These are phyloP conservation scores for Sceliomorpha sp. DNA, from an alignment of 2,888 invertebrate species.

Conservation along the genomic window DNA sequence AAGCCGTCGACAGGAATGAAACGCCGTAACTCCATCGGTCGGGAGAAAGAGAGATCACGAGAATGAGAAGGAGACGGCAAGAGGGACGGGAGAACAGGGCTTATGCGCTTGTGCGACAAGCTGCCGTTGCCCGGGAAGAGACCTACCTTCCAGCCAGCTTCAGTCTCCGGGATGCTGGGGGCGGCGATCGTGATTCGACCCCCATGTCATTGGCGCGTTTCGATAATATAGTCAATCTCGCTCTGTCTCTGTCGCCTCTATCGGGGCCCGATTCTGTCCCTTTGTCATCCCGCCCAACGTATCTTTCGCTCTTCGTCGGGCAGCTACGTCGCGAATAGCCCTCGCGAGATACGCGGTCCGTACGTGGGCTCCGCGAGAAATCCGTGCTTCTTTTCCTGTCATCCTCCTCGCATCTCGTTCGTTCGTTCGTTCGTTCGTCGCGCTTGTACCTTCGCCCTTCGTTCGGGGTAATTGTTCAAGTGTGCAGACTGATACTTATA, in stretches of 20 bases:
- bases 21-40: conserved; percentile 64
- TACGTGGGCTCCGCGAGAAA: conserved; percentile 5
- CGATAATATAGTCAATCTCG: conserved; percentile 64
- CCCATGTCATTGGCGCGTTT: conserved; percentile 71
- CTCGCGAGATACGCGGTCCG: too few species aligned
- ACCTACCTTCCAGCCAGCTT: conserved; percentile 74
- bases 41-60: conserved; percentile 80
- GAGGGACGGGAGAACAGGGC: conserved; percentile 49
- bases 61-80: conserved; percentile 9
- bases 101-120: conserved; percentile 79
- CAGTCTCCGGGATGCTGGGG: conserved; percentile 80
- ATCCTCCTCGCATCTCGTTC: too few species aligned
- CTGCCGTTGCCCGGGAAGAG: conserved; percentile 78
- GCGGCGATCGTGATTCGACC: conserved; percentile 78
- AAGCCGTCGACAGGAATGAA: conserved; percentile 68
- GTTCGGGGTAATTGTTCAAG: too few species aligned
- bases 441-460: too few species aligned
- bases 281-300: conserved; percentile 9
- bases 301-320: conserved; percentile 1
- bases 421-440: too few species aligned
- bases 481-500: too few species aligned
- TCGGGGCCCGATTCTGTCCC: conserved; percentile 15
- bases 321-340: not conserved
- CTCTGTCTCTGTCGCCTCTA: conserved; percentile 44
- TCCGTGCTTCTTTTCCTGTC: conserved; percentile 37